Percentiles rank a stretch among this genome's conserved stretches.
phyloP scores from a whole-genome alignment of 2,113 vertebrate genomes.

The Eubucco bourcierii region DNA sequence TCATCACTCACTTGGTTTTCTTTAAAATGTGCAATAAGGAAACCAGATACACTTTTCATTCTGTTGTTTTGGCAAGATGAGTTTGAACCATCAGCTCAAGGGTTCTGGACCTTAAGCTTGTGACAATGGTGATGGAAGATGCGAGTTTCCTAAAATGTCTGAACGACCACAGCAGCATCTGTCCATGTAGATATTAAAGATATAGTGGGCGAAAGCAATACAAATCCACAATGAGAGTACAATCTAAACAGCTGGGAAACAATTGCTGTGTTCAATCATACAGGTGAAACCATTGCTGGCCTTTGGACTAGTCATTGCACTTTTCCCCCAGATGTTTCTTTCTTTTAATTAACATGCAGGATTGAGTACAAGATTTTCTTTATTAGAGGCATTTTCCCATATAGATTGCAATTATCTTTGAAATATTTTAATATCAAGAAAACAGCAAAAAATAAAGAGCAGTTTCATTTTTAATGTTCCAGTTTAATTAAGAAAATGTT shows the following conservation, averaged over 20 bases:
- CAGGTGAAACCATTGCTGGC: conserved; percentile 21
- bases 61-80: conserved; percentile 57
- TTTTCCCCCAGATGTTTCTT: conserved; percentile 24
- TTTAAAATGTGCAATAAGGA: conserved; percentile 58
- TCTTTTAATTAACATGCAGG: conserved; percentile 64
- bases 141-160: conserved; percentile 50
- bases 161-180: conserved; percentile 14
- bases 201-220: conserved; percentile 65
- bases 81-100: conserved; percentile 52
- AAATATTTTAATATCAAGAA: conserved; percentile 67
- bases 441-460: conserved; percentile 45
- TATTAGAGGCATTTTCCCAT: conserved; percentile 19
- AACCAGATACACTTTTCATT: conserved; percentile 58
- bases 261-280: conserved; percentile 42
- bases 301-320: conserved; percentile 29
- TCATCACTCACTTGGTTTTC: conserved; percentile 56
- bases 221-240: conserved; percentile 38
- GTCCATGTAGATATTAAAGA: conserved; percentile 69
- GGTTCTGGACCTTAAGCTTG: conserved; percentile 38
- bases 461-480: conserved; percentile 54
- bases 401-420: conserved; percentile 56
- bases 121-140: conserved; percentile 57
- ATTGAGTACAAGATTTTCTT: not conserved
- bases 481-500: conserved; percentile 69
- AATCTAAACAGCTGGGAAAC: conserved; percentile 31